A percentile compares a stretch with the other conserved stretches of the same genome.
phyloP scores from a whole-genome alignment of 2,888 invertebrate species.

The Chymomyza caudatula region DNA sequence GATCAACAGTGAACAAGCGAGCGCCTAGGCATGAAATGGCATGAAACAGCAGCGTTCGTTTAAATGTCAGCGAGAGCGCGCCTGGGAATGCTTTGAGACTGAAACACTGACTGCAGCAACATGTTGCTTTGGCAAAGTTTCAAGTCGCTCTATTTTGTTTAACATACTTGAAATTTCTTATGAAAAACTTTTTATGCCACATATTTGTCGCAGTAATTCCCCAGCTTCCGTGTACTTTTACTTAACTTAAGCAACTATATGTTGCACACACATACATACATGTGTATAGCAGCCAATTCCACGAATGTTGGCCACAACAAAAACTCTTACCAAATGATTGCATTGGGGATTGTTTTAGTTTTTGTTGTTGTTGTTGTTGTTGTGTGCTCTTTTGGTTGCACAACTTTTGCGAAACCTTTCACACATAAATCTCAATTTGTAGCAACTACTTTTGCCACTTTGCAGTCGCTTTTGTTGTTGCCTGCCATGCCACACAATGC shows the following conservation, averaged over 20 bases:
- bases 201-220: not conserved
- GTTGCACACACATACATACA: not conserved
- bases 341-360: not conserved
- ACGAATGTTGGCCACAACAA: slow-evolving; percentile 21
- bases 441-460: slow-evolving; percentile 28
- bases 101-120: not conserved
- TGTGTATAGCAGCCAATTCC: slow-evolving; percentile 35
- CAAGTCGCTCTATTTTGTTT: not conserved
- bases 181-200: not conserved
- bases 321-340: not conserved
- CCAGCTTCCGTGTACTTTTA: not conserved
- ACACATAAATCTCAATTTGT: slow-evolving; percentile 67
- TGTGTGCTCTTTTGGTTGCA: slow-evolving; percentile 25
- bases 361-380: not conserved
- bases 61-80: no score
- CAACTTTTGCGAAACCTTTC: slow-evolving; percentile 54
- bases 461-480: not conserved
- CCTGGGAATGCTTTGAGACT: not conserved
- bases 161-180: not conserved
- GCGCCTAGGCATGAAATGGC: not conserved
- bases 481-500: slow-evolving; percentile 38
- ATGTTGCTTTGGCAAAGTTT: slow-evolving; percentile 6
- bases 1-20: not conserved
- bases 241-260: not conserved
- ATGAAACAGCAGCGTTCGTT: not conserved